phyloP scores from a whole-genome alignment of 2,113 vertebrate species.

The Centropus bengalensis region DNA sequence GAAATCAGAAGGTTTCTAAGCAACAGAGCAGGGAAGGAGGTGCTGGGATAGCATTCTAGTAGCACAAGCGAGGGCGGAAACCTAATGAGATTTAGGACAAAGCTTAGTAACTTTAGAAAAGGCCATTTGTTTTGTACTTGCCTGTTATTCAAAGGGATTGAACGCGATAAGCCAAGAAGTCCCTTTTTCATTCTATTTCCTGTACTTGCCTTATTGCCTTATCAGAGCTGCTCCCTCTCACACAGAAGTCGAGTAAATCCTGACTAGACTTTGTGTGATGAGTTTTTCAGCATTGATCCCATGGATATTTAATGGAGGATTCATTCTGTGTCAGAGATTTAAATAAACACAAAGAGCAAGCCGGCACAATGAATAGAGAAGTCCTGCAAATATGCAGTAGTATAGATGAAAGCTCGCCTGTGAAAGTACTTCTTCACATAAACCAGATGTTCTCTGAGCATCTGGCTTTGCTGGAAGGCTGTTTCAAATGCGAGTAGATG shows the following conservation, averaged over 20 bases:
- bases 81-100: slow-evolving; percentile 59
- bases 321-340: neutral
- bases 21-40: slow-evolving; percentile 49
- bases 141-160: slow-evolving; percentile 38
- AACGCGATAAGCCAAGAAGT: slow-evolving; percentile 35
- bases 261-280: neutral
- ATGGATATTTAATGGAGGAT: slow-evolving; percentile 2
- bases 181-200: slow-evolving; percentile 15
- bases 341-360: neutral
- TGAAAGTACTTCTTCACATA: neutral
- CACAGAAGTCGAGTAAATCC: neutral
- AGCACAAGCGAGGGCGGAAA: slow-evolving; percentile 3
- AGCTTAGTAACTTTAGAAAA: slow-evolving; percentile 58
- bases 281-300: neutral
- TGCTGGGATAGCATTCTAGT: slow-evolving; percentile 42
- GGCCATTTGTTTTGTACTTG: slow-evolving; percentile 48
- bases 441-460: neutral
- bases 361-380: neutral
- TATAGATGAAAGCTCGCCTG: neutral
- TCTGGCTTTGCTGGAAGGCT: neutral
- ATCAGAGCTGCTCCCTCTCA: neutral
- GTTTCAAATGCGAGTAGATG: neutral
- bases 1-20: slow-evolving; percentile 69
- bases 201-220: neutral
- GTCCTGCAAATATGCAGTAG: neutral